Base-by-base conservation (phyloP, 1,140 invertebrate genomes). In the Sitobion miscanthi region DNA sequence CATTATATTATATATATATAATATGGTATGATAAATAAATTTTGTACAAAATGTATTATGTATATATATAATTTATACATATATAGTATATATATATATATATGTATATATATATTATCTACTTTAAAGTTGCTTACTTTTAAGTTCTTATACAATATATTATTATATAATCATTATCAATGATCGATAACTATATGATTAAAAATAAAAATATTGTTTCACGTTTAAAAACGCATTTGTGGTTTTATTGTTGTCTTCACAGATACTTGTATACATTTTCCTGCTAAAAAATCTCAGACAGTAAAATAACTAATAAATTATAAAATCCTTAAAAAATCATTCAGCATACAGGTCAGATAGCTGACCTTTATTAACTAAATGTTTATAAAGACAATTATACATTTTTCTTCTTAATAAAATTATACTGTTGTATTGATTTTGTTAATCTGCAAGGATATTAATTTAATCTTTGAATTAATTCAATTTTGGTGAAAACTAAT, bases 41-140 rank as follows among this genome's bases (percentile, higher is more conserved):
- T 45, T 93, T 93, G 91, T 93, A 93, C 91, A 93, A 93, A 93
- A 86, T 93, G 82, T 93, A 93, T 93, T 93, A 86, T 93, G 91
- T 93, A 93, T 93, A 93, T 90, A 90, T 93, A 93, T 93, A 57
- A 93, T 93, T 93, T 93, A 93, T 93, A 93, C 91, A 83, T 83
- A 92, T 83, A 83, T 91, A 91, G 9, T 47, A 42, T 91, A 92
- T 49, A 92, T 25, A 92, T 49, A 92, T 25, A 92, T 93, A 69
- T 69, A 85, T 83, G 57, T 93, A 69, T 69, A 93, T 93, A 77
- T 77, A 91, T 82, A 52, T 90, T 54, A 54, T 83, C 77, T 82
- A 77, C 77, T 93, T 86, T 85, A 86, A 93, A 93, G 91, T 93
- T 93, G 91, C 91, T 93, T 93, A 93, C 91, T 57, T 93, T 93